phyloP scores from a whole-genome alignment of 2,888 invertebrate genomes.

The Neuroscelio doddi region DNA sequence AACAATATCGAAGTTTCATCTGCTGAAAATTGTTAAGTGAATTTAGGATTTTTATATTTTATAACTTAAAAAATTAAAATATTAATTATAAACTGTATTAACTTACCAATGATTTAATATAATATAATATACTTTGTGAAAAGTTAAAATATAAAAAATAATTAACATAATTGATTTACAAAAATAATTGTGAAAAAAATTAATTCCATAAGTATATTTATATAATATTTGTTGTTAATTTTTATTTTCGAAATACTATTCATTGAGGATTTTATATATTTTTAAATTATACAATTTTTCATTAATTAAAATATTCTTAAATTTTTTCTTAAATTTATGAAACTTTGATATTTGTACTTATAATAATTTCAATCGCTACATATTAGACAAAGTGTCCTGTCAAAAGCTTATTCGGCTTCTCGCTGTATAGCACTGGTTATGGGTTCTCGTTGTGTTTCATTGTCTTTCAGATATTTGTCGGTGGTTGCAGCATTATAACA shows the following conservation, averaged over 20 bases:
- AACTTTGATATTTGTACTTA: conserved; percentile 26
- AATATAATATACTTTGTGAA: no score
- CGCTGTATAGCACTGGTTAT: conserved; percentile 68
- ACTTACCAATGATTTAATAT: not conserved
- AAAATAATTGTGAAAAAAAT: not conserved
- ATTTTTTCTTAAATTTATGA: conserved; percentile 15
- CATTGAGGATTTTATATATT: conserved; percentile 2
- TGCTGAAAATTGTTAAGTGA: not conserved
- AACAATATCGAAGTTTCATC: conserved; percentile 41
- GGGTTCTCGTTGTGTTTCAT: conserved; percentile 60
- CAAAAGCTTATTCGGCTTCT: conserved; percentile 66
- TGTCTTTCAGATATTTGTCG: conserved; percentile 66
- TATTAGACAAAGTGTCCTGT: conserved; percentile 12
- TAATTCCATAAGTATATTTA: not conserved
- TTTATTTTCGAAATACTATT: not conserved
- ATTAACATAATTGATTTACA: no score
- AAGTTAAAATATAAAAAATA: no score
- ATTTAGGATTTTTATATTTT: no score
- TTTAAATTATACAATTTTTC: conserved; percentile 8
- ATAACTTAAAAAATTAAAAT: no score
- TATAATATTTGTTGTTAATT: not conserved
- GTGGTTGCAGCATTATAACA: conserved; percentile 59
- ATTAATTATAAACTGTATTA: no score
- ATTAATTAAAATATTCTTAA: not conserved
- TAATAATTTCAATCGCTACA: conserved; percentile 12